phyloP scores from a whole-genome alignment of 2,888 invertebrate genomes.

The Argyresthia goedartella region DNA sequence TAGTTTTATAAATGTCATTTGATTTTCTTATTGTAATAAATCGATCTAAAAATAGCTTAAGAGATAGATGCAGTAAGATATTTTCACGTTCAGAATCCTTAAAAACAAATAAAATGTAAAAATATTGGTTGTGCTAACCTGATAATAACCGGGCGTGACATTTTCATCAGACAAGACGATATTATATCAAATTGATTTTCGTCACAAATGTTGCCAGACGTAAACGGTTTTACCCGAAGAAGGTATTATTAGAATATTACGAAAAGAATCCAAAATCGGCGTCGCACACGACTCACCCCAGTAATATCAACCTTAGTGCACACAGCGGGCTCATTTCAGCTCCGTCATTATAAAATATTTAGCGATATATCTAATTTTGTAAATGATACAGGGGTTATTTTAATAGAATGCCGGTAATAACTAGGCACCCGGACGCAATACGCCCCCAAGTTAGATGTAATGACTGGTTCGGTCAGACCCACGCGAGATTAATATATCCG shows the following conservation, averaged over 20 bases:
- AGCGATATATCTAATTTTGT: slow-evolving; percentile 65
- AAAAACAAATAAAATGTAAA: slow-evolving; percentile 11
- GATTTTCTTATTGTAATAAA: too few species aligned
- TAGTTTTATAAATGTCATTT: too few species aligned
- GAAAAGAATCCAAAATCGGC: slow-evolving; percentile 9
- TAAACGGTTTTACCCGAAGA: slow-evolving; percentile 22
- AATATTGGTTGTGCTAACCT: slow-evolving; percentile 31
- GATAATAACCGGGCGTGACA: slow-evolving; percentile 38
- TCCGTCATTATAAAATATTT: slow-evolving; percentile 68
- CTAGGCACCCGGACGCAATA: slow-evolving; percentile 61
- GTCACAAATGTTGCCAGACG: slow-evolving; percentile 19
- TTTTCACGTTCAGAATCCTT: too few species aligned
- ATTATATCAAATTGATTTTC: slow-evolving; percentile 24
- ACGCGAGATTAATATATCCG: slow-evolving; percentile 66
- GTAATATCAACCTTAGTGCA: slow-evolving; percentile 41
- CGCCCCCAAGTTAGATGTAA: slow-evolving; percentile 66
- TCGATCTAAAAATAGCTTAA: too few species aligned
- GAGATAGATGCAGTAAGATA: too few species aligned
- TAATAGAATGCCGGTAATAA: slow-evolving; percentile 65
- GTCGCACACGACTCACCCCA: slow-evolving; percentile 31
- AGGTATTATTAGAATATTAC: slow-evolving; percentile 28
- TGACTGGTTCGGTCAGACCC: slow-evolving; percentile 58
- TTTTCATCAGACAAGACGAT: slow-evolving; percentile 25
- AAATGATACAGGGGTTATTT: slow-evolving; percentile 63
- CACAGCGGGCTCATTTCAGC: slow-evolving; percentile 43